Conservation (phyloP, 2,888 invertebrate genomes). For the Cylloceria caligata region DNA sequence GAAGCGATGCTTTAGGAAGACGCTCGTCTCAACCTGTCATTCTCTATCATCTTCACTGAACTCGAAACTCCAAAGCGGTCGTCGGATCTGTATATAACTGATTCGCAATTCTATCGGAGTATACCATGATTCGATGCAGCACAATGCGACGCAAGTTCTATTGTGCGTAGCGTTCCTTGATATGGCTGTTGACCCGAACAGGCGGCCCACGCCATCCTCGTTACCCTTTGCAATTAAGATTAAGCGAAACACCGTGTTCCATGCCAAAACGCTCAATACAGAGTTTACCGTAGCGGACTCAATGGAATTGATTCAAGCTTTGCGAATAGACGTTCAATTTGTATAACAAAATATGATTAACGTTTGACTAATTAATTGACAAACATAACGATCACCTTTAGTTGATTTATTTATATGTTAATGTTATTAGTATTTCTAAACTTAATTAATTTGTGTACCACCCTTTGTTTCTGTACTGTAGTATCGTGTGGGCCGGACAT, state of each 20-base stretch:
- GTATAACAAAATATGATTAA: neutral
- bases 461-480: neutral
- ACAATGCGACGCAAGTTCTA: conserved; percentile 17
- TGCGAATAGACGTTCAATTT: neutral
- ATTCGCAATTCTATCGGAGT: conserved; percentile 3
- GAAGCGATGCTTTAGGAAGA: conserved; percentile 27
- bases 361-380: too few species aligned
- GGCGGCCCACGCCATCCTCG: neutral
- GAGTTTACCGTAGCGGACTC: neutral
- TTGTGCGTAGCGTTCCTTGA: conserved; percentile 15
- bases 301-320: neutral
- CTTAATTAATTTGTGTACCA: neutral
- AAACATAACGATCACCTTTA: too few species aligned
- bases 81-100: conserved; percentile 12
- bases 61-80: conserved; percentile 22
- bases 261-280: neutral
- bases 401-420: neutral
- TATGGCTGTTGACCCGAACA: conserved; percentile 11
- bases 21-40: conserved; percentile 26
- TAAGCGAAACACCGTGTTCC: neutral
- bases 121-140: conserved; percentile 6
- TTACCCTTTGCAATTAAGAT: neutral
- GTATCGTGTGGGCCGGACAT: neutral
- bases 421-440: neutral
- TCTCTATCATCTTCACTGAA: conserved; percentile 29